Evolutionary conservation across 1,140 invertebrate species (phyloP).

Genomic region (Drosophila truncata): DNA sequence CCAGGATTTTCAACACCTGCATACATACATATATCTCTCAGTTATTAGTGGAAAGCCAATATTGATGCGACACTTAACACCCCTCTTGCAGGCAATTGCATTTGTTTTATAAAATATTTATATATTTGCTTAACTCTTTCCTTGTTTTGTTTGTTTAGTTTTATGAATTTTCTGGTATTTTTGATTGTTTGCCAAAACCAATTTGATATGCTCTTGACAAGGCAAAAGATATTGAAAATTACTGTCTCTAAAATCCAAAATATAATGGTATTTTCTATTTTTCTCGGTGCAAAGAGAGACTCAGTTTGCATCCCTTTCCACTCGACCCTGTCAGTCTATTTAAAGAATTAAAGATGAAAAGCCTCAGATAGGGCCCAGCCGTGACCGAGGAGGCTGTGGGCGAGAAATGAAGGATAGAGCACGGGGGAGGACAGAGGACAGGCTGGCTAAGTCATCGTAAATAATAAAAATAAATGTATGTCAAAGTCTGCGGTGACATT

Average conservation of each 20-base stretch:
- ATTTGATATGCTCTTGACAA: constrained; percentile 1
- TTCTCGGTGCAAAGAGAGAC: constrained; percentile 20
- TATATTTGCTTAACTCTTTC: background rate
- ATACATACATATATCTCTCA: background rate
- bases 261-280: background rate
- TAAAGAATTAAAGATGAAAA: constrained; percentile 82
- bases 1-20: background rate
- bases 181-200: background rate
- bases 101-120: constrained; percentile 1
- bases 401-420: background rate
- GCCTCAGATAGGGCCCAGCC: constrained; percentile 61
- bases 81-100: background rate
- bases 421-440: constrained; percentile 3
- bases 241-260: background rate
- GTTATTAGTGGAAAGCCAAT: constrained; percentile 11
- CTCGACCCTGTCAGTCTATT: constrained; percentile 67
- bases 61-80: background rate
- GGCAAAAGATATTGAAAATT: too few species aligned
- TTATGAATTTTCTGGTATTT: background rate
- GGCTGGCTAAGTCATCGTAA: constrained; percentile 76
- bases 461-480: constrained; percentile 84
- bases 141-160: background rate
- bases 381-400: constrained; percentile 18
- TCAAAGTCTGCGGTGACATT: constrained; percentile 80
- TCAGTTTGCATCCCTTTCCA: constrained; percentile 35